Base-by-base conservation (phyloP, 2,113 vertebrate species). In the Gallinago jamesoni region DNA sequence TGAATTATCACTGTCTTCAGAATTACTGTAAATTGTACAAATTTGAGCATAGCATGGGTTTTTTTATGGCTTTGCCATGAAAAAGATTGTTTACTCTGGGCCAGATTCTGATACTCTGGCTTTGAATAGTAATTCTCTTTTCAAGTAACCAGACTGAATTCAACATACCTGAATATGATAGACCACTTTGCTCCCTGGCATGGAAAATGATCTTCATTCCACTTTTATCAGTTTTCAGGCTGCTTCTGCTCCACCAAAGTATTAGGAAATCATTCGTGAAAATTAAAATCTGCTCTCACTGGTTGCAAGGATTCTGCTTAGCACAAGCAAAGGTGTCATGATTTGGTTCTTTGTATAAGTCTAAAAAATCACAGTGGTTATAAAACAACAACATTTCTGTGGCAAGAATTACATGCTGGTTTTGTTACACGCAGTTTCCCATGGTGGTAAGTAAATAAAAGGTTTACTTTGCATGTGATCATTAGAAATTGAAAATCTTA, bases 401-500 rank as follows among this genome's bases (percentile, higher is more conserved):
- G 75, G 89, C 3, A 2, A 93, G 88, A 92, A 94, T 84, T 84
- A 60, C 62, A 63, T 57, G 92, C 45, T 79, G 92, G 48, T 93
- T 93, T 93, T 84, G 45, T 87, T 79, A 57, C n/a, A 41, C 24
- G 35, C 14, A 24, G 7, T 89, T 68, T 91, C 68, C 86, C 41
- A 25, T 23, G 25, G 55, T 43, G 45, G 50, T 87, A 74, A 87
- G 45, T 73, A 86, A 94, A 91, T 91, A 82, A 94, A 84, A 87
- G 94, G 57, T 94, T 96, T 92, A 62, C 87, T 89, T 94, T 91
- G 67, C 70, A 60, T 55, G 57, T 43, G 53, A 59, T 89, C 53
- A 24, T 85, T 94, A 91, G 84, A 93, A 96, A 93, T 84, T 57
- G 53, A 76, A 94, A 95, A 92, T 85, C 77, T 79, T 80, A 67